Base-by-base conservation (phyloP, 2,888 invertebrate species). In the Amiota minor region DNA sequence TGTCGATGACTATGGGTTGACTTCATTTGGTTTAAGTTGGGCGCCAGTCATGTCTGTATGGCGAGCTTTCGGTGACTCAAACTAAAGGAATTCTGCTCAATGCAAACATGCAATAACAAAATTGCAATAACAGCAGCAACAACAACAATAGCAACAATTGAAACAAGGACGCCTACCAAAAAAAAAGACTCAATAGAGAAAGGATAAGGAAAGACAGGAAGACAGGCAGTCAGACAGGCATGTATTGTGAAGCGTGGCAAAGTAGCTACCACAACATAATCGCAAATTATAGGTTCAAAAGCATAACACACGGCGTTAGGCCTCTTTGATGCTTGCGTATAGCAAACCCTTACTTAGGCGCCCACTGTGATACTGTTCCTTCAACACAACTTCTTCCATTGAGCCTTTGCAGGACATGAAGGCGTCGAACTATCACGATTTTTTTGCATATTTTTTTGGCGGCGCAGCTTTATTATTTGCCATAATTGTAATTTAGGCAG, bases 231-330 rank as follows among this genome's bases (percentile, higher is more conserved):
- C 35, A 35, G 35, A 35, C 35, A 35, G 35, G 35, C 35, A 35
- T 2, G 35, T 35, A 35, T 35, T 35, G 35, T 35, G 65, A 9
- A 64, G 46, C 64, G n/a, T 45, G 18, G 47, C n/a, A 65, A 65
- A 65, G 47, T 47, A 35, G 67, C 78, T 35, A 35, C 35, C 35
- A 35, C 35, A 75, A 82, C 84, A 83, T 83, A 83, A 83, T 83
- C 83, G 83, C 83, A 83, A 83, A 83, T 83, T 83, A 83, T 82
- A 82, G 84, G 83, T 77, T 83, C 77, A 77, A 81, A 84, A 76
- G 80, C 81, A 75, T 75, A 79, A 74, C 35, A 35, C 35, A 35
- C 74, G 67, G 71, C 74, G 56, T 73, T 73, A 72, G 77, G 72
- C 72, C 75, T 75, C 74, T 73, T 74, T 75, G 61, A 80, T 79